These are phyloP conservation scores for Cephalopterus ornatus DNA, from an alignment of 2,113 vertebrate species.

Conservation along the genomic window DNA sequence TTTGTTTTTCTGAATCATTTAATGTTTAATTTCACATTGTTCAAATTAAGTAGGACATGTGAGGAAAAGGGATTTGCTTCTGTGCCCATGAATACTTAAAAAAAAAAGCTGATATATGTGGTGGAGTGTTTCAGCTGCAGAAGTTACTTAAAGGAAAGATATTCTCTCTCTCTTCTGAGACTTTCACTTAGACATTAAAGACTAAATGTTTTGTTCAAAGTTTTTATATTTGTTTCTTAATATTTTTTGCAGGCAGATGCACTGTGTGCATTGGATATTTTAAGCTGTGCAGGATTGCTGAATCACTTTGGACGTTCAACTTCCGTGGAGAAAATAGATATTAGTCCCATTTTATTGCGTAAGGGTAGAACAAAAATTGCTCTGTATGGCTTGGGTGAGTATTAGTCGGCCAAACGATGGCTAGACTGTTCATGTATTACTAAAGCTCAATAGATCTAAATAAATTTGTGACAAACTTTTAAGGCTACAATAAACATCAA, in stretches of 20 bases:
- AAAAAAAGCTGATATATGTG: background rate
- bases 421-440: background rate
- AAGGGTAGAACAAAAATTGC: conserved; percentile 92
- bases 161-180: background rate
- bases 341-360: conserved; percentile 90
- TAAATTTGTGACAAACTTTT: background rate
- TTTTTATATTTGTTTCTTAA: background rate
- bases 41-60: background rate
- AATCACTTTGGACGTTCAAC: conserved; percentile 93
- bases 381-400: conserved; percentile 92
- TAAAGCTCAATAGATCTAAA: background rate
- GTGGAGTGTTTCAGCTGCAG: background rate
- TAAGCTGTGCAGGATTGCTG: conserved; percentile 90
- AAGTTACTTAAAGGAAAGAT: background rate
- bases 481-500: background rate
- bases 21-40: background rate
- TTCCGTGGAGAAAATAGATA: conserved; percentile 92
- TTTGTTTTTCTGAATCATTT: background rate
- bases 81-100: accelerated
- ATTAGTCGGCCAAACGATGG: background rate
- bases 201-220: background rate
- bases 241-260: conserved; percentile 82
- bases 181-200: background rate
- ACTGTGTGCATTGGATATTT: conserved; percentile 91
- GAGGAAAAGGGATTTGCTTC: background rate